Evolutionary conservation across 2,888 invertebrate genomes (phyloP).

Genomic region (Drosophila algonquin): DNA sequence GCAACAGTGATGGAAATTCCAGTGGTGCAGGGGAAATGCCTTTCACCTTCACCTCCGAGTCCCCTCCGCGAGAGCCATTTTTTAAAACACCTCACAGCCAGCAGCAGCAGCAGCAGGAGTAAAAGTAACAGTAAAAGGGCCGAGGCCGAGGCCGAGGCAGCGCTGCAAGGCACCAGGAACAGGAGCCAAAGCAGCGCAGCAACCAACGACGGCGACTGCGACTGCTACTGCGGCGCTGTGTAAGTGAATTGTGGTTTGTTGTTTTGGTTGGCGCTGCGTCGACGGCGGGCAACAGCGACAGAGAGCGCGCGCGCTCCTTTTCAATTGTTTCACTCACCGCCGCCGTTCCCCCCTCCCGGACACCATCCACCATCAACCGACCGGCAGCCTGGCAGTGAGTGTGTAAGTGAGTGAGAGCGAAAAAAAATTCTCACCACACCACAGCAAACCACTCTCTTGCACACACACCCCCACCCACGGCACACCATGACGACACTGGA

Average conservation of each 20-base stretch:
- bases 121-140: not conserved
- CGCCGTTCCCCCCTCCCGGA: not conserved
- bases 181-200: constrained; percentile 43
- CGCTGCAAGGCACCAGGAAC: constrained; percentile 8
- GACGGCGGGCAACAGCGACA: constrained; percentile 36
- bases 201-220: constrained; percentile 42
- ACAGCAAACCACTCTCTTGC: constrained; percentile 5
- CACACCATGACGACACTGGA: constrained; percentile 58
- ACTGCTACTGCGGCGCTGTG: constrained; percentile 69
- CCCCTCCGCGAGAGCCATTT: not conserved
- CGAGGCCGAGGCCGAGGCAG: not conserved
- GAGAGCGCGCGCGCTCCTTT: constrained; percentile 28
- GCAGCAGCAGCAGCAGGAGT: not conserved
- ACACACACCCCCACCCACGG: constrained; percentile 3
- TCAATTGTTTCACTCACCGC: constrained; percentile 1
- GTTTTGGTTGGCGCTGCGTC: constrained; percentile 73
- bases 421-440: constrained; percentile 44
- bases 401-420: constrained; percentile 17
- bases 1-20: constrained; percentile 41
- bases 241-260: constrained; percentile 83
- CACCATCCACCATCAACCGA: too few species aligned
- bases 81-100: not conserved
- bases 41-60: not conserved
- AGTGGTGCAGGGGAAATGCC: constrained; percentile 40
- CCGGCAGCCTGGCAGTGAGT: constrained; percentile 3